Evolutionary conservation across 2,888 invertebrate species (phyloP).

Genomic region (Boloria euphrosyne): DNA sequence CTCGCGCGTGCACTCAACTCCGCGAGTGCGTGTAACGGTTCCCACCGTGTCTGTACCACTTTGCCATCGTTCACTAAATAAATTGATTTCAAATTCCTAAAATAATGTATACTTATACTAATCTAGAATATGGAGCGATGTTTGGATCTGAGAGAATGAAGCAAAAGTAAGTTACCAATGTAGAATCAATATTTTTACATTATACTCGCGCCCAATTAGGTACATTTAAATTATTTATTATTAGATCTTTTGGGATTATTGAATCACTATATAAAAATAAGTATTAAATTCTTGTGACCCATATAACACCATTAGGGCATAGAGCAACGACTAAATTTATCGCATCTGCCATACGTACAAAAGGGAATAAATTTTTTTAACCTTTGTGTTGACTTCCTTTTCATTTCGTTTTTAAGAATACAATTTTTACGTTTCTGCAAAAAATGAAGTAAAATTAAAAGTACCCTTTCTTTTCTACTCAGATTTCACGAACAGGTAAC

Average conservation of each 20-base stretch:
- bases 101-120: not conserved
- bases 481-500: conserved; percentile 80
- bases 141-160: too few relatives aligned
- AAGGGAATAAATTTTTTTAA: conserved; percentile 64
- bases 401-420: conserved; percentile 64
- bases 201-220: too few relatives aligned
- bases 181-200: too few relatives aligned
- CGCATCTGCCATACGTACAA: conserved; percentile 67
- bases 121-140: not conserved
- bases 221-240: too few relatives aligned
- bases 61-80: conserved; percentile 42
- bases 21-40: conserved; percentile 74
- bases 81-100: conserved; percentile 26
- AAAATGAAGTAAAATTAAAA: conserved; percentile 64
- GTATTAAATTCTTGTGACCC: conserved; percentile 55
- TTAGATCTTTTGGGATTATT: too few relatives aligned
- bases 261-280: too few relatives aligned
- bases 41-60: conserved; percentile 57
- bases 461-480: conserved; percentile 79
- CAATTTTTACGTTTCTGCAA: conserved; percentile 63
- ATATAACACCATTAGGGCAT: conserved; percentile 60
- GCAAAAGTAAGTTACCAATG: too few relatives aligned
- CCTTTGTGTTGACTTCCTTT: conserved; percentile 75
- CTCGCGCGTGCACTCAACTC: conserved; percentile 75
- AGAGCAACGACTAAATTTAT: conserved; percentile 65